phyloP scores from a whole-genome alignment of 2,888 invertebrate species.

The Lingula anatina region DNA sequence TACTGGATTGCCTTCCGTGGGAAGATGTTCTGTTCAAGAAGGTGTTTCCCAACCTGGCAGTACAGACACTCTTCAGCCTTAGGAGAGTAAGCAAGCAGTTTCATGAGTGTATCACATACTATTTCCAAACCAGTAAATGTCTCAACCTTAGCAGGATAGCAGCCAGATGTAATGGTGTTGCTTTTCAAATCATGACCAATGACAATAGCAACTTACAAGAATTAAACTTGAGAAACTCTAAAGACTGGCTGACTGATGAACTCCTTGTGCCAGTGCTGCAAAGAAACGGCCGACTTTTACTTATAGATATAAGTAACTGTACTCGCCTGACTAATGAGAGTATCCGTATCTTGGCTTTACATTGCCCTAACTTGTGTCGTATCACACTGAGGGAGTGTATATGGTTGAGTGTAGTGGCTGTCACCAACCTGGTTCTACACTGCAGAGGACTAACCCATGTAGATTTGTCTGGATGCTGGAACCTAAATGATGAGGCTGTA shows the following conservation, averaged over 20 bases:
- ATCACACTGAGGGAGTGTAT: conserved; percentile 61
- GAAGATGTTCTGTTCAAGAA: conserved; percentile 63
- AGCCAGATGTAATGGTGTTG: conserved; percentile 23
- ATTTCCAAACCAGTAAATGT: conserved; percentile 36
- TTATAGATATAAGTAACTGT: conserved; percentile 63
- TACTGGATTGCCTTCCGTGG: conserved; percentile 60
- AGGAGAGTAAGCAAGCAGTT: conserved; percentile 54
- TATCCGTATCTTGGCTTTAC: conserved; percentile 62
- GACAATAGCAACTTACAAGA: conserved; percentile 58
- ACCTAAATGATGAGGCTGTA: conserved; percentile 48
- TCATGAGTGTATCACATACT: conserved; percentile 22
- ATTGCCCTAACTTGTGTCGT: conserved; percentile 54
- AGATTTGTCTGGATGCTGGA: conserved; percentile 58
- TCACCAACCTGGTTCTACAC: conserved; percentile 63
- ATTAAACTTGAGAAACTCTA: conserved; percentile 60
- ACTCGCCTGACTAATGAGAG: conserved; percentile 59
- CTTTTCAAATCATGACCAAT: conserved; percentile 55
- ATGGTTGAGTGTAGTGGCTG: conserved; percentile 63
- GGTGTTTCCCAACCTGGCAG: conserved; percentile 57
- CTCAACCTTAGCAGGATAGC: conserved; percentile 25
- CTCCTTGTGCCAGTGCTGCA: conserved; percentile 60
- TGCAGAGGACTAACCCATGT: conserved; percentile 61
- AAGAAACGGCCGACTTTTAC: conserved; percentile 57
- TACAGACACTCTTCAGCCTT: conserved; percentile 62
- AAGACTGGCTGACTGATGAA: conserved; percentile 57